Evolutionary conservation across 1,140 invertebrate genomes (phyloP).

Genomic region (Onthophagus taurus): DNA sequence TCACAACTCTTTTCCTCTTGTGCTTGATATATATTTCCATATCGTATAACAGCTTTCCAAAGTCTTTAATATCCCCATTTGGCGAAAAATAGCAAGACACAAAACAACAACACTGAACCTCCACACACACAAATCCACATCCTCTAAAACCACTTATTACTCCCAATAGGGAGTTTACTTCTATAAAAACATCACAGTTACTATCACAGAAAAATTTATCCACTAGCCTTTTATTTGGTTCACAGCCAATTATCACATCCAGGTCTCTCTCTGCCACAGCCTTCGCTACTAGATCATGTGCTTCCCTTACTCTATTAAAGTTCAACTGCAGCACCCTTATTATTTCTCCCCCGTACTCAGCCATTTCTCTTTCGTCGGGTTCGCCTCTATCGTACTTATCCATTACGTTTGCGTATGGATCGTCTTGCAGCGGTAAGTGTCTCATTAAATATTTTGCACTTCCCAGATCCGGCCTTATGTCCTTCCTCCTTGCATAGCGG

Average conservation of each 20-base stretch:
- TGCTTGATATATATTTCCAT: not conserved
- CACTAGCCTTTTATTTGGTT: not conserved
- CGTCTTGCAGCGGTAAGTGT: not conserved
- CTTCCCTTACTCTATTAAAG: not conserved
- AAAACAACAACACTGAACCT: not conserved
- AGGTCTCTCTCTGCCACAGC: not conserved
- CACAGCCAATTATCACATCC: not conserved
- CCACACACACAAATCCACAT: not conserved
- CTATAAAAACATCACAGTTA: not conserved
- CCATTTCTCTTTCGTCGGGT: too few relatives aligned
- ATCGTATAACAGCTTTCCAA: conserved; percentile 6
- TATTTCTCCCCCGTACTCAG: too few relatives aligned
- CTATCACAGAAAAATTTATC: not conserved
- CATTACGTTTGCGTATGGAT: not conserved
- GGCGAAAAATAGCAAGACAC: conserved; percentile 14
- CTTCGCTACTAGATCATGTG: not conserved
- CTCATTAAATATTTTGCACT: not conserved
- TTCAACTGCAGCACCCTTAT: not conserved
- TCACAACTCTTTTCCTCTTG: not conserved
- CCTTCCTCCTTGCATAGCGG: conserved; percentile 9
- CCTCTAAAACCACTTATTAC: not conserved
- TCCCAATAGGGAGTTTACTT: not conserved
- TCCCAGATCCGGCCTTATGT: conserved; percentile 3
- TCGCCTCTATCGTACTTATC: not conserved
- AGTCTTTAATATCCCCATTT: conserved; percentile 2